phyloP scores from a whole-genome alignment of 2,888 invertebrate genomes.

The Caradrina kadenii region DNA sequence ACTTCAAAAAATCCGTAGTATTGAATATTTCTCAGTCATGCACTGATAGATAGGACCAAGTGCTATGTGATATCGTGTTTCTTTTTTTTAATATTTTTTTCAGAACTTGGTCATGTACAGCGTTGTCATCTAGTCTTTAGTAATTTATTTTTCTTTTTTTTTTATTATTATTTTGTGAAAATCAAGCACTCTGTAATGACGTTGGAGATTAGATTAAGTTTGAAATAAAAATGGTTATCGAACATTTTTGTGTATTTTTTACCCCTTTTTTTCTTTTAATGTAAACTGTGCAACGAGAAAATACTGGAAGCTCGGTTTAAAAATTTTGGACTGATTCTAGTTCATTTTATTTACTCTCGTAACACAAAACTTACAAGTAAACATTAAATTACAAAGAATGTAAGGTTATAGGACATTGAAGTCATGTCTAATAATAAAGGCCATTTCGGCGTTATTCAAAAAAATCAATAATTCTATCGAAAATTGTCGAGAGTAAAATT shows the following conservation, averaged over 20 bases:
- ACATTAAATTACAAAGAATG: too few relatives aligned
- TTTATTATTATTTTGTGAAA: slow-evolving; percentile 65
- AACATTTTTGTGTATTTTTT: slow-evolving; percentile 65
- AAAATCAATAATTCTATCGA: not conserved
- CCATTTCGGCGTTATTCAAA: too few relatives aligned
- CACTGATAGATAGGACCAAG: slow-evolving; percentile 62
- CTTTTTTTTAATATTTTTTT: slow-evolving; percentile 64
- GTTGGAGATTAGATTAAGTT: slow-evolving; percentile 86
- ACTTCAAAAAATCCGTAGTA: too few relatives aligned
- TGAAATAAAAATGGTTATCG: slow-evolving; percentile 86
- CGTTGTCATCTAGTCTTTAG: slow-evolving; percentile 87
- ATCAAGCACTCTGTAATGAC: slow-evolving; percentile 76
- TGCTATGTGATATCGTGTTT: slow-evolving; percentile 74
- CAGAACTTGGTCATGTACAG: slow-evolving; percentile 78
- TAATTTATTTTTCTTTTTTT: slow-evolving; percentile 82
- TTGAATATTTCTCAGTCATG: slow-evolving; percentile 46
- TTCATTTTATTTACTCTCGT: too few relatives aligned
- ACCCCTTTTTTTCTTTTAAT: not conserved
- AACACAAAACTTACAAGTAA: too few relatives aligned
- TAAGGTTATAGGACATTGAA: too few relatives aligned
- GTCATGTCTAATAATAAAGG: not conserved
- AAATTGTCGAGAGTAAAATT: not conserved
- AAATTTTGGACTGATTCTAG: too few relatives aligned
- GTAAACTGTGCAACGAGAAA: too few relatives aligned
- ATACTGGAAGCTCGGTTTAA: too few relatives aligned